These are phyloP conservation scores for Amphiura filiformis DNA, from an alignment of 35 echinoderm and acorn worm genomes.

Conservation along the genomic window DNA sequence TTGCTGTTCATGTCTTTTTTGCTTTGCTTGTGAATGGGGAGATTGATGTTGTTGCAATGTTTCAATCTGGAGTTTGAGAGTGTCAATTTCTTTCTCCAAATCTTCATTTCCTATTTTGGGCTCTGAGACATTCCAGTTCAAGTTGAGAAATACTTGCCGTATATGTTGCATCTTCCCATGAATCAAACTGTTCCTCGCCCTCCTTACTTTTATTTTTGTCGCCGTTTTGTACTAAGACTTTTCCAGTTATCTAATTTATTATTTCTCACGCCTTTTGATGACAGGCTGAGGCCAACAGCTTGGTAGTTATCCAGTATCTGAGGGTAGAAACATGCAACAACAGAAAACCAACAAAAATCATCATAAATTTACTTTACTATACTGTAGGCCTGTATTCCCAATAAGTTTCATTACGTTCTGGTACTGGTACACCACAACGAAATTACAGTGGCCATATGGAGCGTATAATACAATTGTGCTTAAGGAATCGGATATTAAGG, in stretches of 20 bases:
- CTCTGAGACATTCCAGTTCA: not conserved
- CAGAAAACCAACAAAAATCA: no score
- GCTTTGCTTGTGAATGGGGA: not conserved
- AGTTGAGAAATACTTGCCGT: not conserved
- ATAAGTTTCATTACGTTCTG: no score
- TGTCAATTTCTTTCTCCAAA: not conserved
- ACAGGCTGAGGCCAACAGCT: no score
- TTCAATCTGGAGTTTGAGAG: not conserved
- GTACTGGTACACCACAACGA: no score
- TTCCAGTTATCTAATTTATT: constrained; percentile 7
- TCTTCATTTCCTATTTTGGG: not conserved
- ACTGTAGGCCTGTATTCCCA: no score
- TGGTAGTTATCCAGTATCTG: no score
- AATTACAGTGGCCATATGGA: no score
- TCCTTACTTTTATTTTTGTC: constrained; percentile 5
- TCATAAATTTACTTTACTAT: no score
- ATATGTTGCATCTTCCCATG: constrained; percentile 1
- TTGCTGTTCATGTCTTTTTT: constrained; percentile 1
- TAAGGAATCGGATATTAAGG: no score
- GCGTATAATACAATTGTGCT: no score
- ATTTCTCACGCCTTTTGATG: no score
- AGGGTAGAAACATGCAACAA: no score
- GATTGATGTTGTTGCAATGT: constrained; percentile 1
- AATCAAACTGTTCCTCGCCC: constrained; percentile 6
- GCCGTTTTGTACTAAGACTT: not conserved